Evolutionary conservation across 2,797 vertebrate species (phyloP).

Genomic region (Lacerta agilis): DNA sequence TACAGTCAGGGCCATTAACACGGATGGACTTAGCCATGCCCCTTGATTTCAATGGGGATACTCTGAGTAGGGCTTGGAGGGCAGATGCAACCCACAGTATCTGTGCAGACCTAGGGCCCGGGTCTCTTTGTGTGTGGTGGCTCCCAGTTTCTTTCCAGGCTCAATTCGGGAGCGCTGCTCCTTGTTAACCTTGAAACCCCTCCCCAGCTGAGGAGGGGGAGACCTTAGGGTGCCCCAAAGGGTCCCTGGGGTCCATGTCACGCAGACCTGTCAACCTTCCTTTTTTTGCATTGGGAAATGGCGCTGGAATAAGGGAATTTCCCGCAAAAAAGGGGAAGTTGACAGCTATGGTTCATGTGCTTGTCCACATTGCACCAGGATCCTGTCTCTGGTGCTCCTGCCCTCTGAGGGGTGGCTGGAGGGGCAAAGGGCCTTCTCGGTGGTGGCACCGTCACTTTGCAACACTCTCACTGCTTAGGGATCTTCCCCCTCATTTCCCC

Average conservation of each 20-base stretch:
- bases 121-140: neutral
- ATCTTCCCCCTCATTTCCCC: neutral
- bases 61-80: no score
- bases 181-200: neutral
- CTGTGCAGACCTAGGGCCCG: no score
- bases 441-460: neutral
- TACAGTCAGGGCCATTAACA: no score
- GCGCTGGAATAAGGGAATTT: no score
- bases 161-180: neutral
- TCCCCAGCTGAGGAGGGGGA: neutral
- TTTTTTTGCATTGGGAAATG: no score
- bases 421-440: neutral
- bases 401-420: neutral
- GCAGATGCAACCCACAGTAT: neutral
- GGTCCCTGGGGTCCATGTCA: neutral
- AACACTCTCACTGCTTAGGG: neutral
- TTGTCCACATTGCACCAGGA: no score
- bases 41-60: no score
- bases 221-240: neutral
- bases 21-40: no score
- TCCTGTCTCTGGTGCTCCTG: neutral
- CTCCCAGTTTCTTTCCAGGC: neutral
- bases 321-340: no score
- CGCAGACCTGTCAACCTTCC: no score
- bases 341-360: no score